Evolutionary conservation across 1,140 invertebrate genomes (phyloP), one percentile per base, ranked within the genome.

Genomic region (Zaprionus taronus): DNA sequence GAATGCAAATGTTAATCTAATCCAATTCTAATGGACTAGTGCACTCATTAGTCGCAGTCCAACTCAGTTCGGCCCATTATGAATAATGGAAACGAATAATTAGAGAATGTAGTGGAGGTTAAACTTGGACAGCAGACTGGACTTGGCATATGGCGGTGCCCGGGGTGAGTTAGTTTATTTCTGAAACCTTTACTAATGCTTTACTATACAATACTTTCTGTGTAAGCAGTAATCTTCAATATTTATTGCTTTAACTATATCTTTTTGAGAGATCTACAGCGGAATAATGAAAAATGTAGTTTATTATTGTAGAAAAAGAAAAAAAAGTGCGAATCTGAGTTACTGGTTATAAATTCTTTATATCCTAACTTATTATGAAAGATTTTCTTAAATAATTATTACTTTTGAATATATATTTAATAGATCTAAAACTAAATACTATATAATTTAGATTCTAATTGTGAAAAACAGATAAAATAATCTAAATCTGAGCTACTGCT

Each of bases 1-100:
- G 34, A 58, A 47, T 66, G 76, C 80, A 87, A 87, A 83, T 83
- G 83, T 75, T 87, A 87, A 87, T 87, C 84, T 80, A 87, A 86
- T 86, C 80, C 65, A 77, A 68, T 62, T 75, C 72, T 75, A 66
- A 60, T 62, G 58, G 47, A 51, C 47, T 51, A 12, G 20, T 22
- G 17, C 77, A 15, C 38, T 44, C 34, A 65, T 65, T 65, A 64
- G 17, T 2, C 26, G 26, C 17, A 63, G 44, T 63, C 44, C 20
- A 14, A 12, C 20, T 24, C 15, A 17, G 41, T 47, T 38, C 12
- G 36, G 1, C 6, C 24, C 4, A 49, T 34, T 34, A 51, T 51
- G 47, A 47, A 47, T 47, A 17, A 24, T 22, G 14, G 17, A 14
- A 51, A 51, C 11, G 47, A 51, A 51, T 51, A 51, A 47, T 47